phyloP scores from a whole-genome alignment of 2,797 vertebrate genomes.

The Hoplostethus atlanticus region DNA sequence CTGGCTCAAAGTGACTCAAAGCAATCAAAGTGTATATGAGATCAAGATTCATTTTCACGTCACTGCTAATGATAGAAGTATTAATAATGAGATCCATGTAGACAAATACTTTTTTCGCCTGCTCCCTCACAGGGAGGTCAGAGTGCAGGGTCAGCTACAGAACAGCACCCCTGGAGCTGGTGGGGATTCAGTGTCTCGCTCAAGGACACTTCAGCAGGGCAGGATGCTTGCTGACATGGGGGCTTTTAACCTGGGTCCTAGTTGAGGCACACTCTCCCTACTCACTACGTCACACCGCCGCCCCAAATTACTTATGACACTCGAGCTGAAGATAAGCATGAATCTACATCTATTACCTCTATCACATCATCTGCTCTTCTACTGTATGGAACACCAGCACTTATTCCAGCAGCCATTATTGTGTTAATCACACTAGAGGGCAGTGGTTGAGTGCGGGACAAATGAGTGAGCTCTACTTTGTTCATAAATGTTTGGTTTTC shows the following conservation, averaged over 20 bases:
- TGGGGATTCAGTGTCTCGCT: too few species aligned
- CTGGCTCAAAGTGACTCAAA: not conserved
- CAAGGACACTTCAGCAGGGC: too few species aligned
- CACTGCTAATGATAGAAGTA: slow-evolving; percentile 8
- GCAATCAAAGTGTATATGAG: slow-evolving; percentile 9
- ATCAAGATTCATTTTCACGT: slow-evolving; percentile 9
- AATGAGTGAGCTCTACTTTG: slow-evolving; percentile 6
- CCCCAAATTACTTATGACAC: not conserved
- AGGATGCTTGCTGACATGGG: too few species aligned
- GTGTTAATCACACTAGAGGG: slow-evolving; percentile 26
- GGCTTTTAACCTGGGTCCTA: too few species aligned
- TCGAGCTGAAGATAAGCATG: slow-evolving; percentile 7
- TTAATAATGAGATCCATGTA: too few species aligned
- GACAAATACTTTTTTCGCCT: too few species aligned
- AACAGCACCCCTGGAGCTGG: too few species aligned
- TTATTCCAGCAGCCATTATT: slow-evolving; percentile 2
- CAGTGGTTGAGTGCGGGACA: slow-evolving; percentile 10
- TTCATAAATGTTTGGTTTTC: not conserved
- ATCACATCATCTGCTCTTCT: not conserved
- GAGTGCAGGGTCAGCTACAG: too few species aligned
- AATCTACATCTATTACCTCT: not conserved
- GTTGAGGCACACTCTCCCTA: not conserved
- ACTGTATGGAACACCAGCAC: not conserved
- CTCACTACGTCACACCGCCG: not conserved
- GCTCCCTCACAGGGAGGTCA: too few species aligned